These are phyloP conservation scores for Tribolium freemani DNA, from an alignment of 2,888 invertebrate genomes.

Conservation along the genomic window DNA sequence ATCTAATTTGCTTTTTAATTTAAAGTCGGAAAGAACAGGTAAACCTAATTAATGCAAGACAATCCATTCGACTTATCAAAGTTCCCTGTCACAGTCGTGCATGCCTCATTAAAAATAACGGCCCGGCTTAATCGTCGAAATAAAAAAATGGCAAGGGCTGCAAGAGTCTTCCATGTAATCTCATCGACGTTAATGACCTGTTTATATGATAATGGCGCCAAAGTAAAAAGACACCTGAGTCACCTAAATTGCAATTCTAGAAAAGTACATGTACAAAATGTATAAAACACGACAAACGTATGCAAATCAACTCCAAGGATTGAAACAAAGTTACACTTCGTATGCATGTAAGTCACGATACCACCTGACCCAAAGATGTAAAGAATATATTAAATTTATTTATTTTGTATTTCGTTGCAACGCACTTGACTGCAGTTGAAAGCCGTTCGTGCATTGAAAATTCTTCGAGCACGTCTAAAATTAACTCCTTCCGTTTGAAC, in stretches of 20 bases:
- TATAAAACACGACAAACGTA: constrained; percentile 20
- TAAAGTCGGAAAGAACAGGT: neutral
- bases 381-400: constrained; percentile 24
- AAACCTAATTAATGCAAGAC: neutral
- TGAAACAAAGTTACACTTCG: constrained; percentile 15
- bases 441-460: constrained; percentile 11
- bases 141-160: neutral
- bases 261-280: constrained; percentile 6
- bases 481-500: constrained; percentile 5
- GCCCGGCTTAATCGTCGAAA: neutral
- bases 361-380: constrained; percentile 23
- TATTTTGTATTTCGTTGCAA: constrained; percentile 13
- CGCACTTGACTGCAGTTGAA: constrained; percentile 27
- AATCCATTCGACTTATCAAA: neutral
- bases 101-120: neutral
- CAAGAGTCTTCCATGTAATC: neutral
- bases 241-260: constrained; percentile 1
- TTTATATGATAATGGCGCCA: neutral
- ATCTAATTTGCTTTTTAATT: neutral
- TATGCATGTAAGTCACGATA: constrained; percentile 37
- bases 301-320: constrained; percentile 23
- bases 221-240: constrained; percentile 2
- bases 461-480: constrained; percentile 4
- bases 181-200: neutral
- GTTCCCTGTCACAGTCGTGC: neutral